A percentile compares a stretch with the other conserved stretches of the same genome.
These are phyloP conservation scores for Linurgus olivaceus DNA, from an alignment of 2,797 vertebrate species.

Conservation along the genomic window DNA sequence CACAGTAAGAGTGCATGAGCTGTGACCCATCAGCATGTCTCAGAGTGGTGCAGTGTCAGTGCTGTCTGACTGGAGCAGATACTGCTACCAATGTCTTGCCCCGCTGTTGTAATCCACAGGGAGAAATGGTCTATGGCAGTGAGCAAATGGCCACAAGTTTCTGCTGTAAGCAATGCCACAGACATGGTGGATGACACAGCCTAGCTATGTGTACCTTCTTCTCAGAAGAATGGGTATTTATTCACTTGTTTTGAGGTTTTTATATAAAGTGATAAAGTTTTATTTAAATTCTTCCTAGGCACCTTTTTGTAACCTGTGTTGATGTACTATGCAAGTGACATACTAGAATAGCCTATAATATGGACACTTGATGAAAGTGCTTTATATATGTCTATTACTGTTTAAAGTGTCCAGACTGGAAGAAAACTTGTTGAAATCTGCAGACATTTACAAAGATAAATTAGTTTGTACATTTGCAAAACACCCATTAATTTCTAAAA, in stretches of 20 bases:
- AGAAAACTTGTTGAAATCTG: neutral
- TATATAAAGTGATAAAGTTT: neutral
- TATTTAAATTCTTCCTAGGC: neutral
- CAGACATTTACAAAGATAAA: neutral
- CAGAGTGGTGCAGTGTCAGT: neutral
- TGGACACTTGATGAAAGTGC: neutral
- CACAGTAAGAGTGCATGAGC: neutral
- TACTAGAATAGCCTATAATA: neutral
- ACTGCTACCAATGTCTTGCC: accelerated
- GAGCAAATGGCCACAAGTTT: neutral
- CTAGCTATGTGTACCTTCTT: neutral
- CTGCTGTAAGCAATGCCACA: neutral
- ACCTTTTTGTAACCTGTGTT: neutral
- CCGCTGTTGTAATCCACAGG: accelerated
- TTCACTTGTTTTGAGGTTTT: neutral
- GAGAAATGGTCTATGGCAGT: neutral
- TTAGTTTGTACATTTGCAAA: neutral
- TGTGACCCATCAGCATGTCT: neutral
- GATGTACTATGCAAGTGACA: neutral
- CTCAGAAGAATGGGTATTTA: neutral
- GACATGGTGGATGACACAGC: neutral
- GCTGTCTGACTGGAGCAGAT: neutral
- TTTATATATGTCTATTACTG: neutral
- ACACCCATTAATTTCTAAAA: neutral
- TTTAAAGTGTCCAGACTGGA: neutral